Percentiles rank a stretch among this genome's conserved stretches.
phyloP scores from a whole-genome alignment of 1,140 invertebrate genomes.

The Macrosteles quadrilineatus region DNA sequence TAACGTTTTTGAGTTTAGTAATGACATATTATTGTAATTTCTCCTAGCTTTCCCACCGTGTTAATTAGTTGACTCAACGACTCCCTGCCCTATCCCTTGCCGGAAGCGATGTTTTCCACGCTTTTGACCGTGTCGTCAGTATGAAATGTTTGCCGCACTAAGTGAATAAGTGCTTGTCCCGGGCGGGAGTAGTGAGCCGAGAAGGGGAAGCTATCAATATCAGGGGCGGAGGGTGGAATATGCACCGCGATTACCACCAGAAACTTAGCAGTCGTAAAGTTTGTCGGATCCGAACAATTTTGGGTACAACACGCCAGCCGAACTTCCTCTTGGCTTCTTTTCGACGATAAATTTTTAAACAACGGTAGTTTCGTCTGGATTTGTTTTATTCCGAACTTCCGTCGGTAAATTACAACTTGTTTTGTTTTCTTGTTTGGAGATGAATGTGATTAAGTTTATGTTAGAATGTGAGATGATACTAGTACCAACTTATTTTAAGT shows the following conservation, averaged over 20 bases:
- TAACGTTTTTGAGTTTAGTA: too few relatives aligned
- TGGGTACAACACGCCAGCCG: slow-evolving; percentile 18
- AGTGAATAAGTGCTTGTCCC: slow-evolving; percentile 6
- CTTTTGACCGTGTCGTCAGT: too few relatives aligned
- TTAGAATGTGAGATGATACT: not conserved
- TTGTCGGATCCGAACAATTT: slow-evolving; percentile 9
- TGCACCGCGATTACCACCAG: slow-evolving; percentile 19
- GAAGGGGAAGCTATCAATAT: slow-evolving; percentile 31
- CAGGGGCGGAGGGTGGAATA: slow-evolving; percentile 10
- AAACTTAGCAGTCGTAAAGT: slow-evolving; percentile 7
- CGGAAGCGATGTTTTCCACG: too few relatives aligned
- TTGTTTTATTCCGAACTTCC: slow-evolving; percentile 1
- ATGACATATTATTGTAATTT: too few relatives aligned
- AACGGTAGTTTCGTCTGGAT: slow-evolving; percentile 7
- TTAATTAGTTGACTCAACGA: too few relatives aligned
- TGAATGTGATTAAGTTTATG: not conserved
- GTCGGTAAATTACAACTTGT: not conserved
- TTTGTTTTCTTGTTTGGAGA: not conserved
- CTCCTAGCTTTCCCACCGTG: too few relatives aligned
- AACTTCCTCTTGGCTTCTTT: slow-evolving; percentile 21
- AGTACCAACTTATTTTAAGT: too few relatives aligned
- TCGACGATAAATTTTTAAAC: slow-evolving; percentile 2
- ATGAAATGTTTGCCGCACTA: not conserved
- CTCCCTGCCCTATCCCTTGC: too few relatives aligned
- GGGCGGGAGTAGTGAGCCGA: slow-evolving; percentile 12